Conservation (phyloP, 1,140 invertebrate species). For the Ylistrum balloti region DNA sequence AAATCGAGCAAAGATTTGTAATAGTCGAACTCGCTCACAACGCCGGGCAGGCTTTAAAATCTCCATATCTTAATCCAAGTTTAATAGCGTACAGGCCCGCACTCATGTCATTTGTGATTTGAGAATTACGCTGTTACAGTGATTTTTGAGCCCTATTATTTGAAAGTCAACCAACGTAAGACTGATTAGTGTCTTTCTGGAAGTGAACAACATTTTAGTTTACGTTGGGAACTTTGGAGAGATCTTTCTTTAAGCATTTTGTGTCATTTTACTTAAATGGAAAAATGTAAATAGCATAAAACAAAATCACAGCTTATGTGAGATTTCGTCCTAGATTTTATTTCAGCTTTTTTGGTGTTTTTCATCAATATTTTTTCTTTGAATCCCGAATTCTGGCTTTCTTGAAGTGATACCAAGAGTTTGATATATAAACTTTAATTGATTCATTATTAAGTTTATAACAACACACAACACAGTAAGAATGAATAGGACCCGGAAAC, state of each 20-base stretch:
- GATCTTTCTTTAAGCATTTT: no score
- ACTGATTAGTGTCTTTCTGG: not conserved
- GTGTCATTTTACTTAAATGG: no score
- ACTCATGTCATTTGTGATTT: constrained; percentile 39
- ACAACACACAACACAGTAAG: no score
- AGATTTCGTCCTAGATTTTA: not conserved
- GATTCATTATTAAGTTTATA: no score
- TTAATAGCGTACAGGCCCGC: not conserved
- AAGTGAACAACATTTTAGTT: not conserved
- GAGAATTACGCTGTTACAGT: constrained; percentile 24
- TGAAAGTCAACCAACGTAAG: constrained; percentile 14
- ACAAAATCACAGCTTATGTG: not conserved
- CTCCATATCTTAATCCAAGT: constrained; percentile 34
- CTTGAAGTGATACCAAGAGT: no score
- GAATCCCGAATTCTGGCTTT: no score
- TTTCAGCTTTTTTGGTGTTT: not conserved
- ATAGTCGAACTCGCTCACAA: constrained; percentile 37
- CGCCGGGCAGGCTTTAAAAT: constrained; percentile 25
- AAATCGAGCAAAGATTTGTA: constrained; percentile 28
- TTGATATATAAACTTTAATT: no score
- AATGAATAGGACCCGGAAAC: no score
- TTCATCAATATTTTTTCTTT: no score
- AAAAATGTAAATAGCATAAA: no score
- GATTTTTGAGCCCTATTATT: constrained; percentile 35
- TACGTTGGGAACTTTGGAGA: not conserved